These are phyloP conservation scores for Gryon sp. DNA, from an alignment of 1,140 invertebrate species.

Conservation along the genomic window DNA sequence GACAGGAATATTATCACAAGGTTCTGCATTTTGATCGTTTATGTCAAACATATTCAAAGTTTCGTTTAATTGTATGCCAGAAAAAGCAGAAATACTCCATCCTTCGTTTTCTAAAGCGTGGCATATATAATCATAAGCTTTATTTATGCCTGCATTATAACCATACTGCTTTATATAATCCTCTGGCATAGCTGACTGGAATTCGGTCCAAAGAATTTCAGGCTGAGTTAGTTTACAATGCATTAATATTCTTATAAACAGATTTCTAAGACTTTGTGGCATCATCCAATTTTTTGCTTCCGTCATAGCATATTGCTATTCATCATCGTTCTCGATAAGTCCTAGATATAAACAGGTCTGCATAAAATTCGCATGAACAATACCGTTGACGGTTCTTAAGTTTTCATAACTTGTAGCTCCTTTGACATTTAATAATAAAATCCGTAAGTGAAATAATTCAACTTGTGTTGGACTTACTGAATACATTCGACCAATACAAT, in stretches of 20 bases:
- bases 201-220: conserved; percentile 13
- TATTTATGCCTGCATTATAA: background rate
- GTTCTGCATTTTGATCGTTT: background rate
- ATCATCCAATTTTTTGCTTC: conserved; percentile 22
- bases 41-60: no score
- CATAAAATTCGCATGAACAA: background rate
- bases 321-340: conserved; percentile 20
- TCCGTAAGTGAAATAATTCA: no score
- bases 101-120: background rate
- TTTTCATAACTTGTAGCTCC: no score
- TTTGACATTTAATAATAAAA: no score
- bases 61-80: background rate
- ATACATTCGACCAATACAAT: no score
- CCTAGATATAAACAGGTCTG: conserved; percentile 7
- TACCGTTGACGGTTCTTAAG: conserved; percentile 9
- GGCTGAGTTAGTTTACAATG: conserved; percentile 13
- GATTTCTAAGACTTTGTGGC: conserved; percentile 1
- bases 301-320: conserved; percentile 4
- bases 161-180: background rate
- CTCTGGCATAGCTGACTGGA: conserved; percentile 6
- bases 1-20: background rate
- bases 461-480: no score
- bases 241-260: no score
- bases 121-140: background rate
- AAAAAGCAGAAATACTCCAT: background rate